Percentiles rank a stretch among this genome's conserved stretches.
These are phyloP conservation scores for Amphilophus citrinellus DNA, from an alignment of 2,113 vertebrate genomes.

Conservation along the genomic window DNA sequence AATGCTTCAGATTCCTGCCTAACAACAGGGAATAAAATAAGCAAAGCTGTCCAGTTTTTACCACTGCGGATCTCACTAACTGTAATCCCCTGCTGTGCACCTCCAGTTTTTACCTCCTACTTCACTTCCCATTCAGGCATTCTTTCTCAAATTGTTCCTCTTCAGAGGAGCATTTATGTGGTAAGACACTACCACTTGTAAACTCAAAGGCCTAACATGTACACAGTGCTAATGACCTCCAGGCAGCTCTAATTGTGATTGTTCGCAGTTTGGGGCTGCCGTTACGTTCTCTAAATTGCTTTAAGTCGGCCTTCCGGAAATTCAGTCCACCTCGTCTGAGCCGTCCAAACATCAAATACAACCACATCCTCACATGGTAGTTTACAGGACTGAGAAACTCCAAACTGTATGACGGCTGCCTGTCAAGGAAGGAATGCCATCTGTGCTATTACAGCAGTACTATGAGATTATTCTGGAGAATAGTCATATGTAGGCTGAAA, in stretches of 20 bases:
- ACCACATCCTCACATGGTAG: slow-evolving; percentile 44
- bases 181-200: slow-evolving; percentile 57
- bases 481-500: background rate
- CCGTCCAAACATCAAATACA: slow-evolving; percentile 46
- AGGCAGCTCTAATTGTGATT: slow-evolving; percentile 71
- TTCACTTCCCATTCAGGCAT: slow-evolving; percentile 40
- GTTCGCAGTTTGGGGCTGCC: slow-evolving; percentile 39
- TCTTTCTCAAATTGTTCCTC: slow-evolving; percentile 40
- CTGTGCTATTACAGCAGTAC: background rate
- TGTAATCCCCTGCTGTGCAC: slow-evolving; percentile 21
- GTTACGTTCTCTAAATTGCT: slow-evolving; percentile 59
- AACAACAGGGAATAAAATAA: slow-evolving; percentile 51
- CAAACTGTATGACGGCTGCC: background rate
- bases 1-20: slow-evolving; percentile 61
- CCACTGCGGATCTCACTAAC: slow-evolving; percentile 7
- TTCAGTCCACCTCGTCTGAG: slow-evolving; percentile 37
- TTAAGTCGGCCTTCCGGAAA: slow-evolving; percentile 52
- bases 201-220: slow-evolving; percentile 57
- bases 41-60: slow-evolving; percentile 24
- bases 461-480: slow-evolving; percentile 21
- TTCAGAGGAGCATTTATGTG: slow-evolving; percentile 53
- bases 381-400: slow-evolving; percentile 15
- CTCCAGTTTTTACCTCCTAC: slow-evolving; percentile 24
- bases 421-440: slow-evolving; percentile 7
- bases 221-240: slow-evolving; percentile 66